Conservation (phyloP, 2,797 vertebrate genomes). For the Eospalax fontanierii region DNA sequence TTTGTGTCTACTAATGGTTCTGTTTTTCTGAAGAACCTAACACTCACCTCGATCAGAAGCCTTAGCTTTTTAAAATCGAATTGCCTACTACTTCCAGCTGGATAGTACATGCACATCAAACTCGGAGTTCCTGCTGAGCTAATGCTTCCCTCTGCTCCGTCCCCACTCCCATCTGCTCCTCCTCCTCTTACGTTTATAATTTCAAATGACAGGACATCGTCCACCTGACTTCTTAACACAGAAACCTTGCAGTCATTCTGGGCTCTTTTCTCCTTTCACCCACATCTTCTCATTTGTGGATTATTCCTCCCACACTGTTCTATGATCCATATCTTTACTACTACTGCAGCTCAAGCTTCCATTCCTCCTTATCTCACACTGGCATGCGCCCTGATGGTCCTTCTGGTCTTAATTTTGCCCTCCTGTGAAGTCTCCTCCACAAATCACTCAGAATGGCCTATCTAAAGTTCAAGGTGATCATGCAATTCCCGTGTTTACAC, state of each 20-base stretch:
- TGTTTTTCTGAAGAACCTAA: conserved; percentile 9
- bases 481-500: neutral
- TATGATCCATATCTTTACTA: conserved; percentile 48
- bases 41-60: neutral
- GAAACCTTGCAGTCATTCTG: neutral
- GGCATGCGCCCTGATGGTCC: neutral
- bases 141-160: neutral
- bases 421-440: neutral
- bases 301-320: conserved; percentile 57
- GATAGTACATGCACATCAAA: conserved; percentile 42
- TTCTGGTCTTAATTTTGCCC: neutral
- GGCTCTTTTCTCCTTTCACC: conserved; percentile 45
- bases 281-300: conserved; percentile 46
- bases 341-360: neutral
- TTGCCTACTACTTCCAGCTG: conserved; percentile 11
- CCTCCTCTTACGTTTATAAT: neutral
- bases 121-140: neutral
- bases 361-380: conserved; percentile 52
- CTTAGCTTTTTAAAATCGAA: neutral
- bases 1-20: neutral
- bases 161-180: conserved; percentile 1
- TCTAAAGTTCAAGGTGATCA: conserved; percentile 9
- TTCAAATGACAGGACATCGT: conserved; percentile 37
- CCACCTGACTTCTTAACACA: conserved; percentile 45
- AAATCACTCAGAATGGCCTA: neutral